phyloP scores from a whole-genome alignment of 1,140 invertebrate genomes.

The Drosophila chauvacae region DNA sequence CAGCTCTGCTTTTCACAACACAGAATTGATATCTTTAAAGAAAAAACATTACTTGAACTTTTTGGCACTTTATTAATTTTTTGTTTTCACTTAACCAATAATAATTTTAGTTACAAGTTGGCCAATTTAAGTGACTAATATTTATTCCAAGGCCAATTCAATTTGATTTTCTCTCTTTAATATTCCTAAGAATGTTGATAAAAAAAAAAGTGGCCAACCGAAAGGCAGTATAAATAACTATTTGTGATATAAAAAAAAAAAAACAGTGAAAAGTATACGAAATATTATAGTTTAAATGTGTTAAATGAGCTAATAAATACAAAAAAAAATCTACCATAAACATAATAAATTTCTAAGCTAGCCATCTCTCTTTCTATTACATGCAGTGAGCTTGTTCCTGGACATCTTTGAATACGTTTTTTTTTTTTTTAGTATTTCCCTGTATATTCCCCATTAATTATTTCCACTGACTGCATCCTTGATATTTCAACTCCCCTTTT shows the following conservation, averaged over 20 bases:
- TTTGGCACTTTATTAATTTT: not conserved
- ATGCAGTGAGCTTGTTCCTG: not conserved
- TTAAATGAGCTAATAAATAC: not conserved
- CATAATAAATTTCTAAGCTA: not conserved
- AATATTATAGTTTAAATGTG: not conserved
- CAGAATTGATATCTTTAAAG: not conserved
- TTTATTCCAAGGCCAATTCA: not conserved
- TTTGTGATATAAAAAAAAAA: not conserved
- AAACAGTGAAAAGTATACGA: not conserved
- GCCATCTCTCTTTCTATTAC: slow-evolving; percentile 10
- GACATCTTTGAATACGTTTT: not conserved
- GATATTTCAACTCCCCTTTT: not conserved
- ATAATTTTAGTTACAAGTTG: not conserved
- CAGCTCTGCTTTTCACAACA: not conserved
- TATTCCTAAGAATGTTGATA: not conserved
- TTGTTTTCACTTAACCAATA: slow-evolving; percentile 4
- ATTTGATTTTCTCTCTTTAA: not conserved
- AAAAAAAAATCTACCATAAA: no score
- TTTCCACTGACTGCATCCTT: not conserved
- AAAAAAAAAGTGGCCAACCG: not conserved
- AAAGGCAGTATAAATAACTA: slow-evolving; percentile 1
- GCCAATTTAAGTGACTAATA: not conserved
- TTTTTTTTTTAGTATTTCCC: no score
- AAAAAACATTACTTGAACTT: not conserved
- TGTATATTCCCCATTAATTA: not conserved